Conservation (phyloP, 2,113 vertebrate species). For the Castor canadensis region DNA sequence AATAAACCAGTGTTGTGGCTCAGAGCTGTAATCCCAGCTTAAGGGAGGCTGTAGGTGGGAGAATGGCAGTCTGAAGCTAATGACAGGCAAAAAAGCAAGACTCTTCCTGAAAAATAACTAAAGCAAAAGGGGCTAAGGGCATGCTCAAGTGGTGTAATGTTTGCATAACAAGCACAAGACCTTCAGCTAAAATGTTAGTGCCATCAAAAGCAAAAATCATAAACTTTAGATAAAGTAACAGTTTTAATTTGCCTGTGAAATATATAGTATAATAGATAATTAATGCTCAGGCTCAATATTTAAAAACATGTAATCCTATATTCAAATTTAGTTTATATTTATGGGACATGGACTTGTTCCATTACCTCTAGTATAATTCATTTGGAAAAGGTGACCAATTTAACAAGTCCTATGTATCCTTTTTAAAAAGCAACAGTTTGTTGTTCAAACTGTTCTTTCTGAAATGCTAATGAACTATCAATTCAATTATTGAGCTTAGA, state of each 20-base stretch:
- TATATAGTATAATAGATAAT: not conserved
- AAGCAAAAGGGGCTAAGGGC: no score
- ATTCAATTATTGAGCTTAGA: slow-evolving; percentile 29
- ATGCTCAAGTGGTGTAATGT: no score
- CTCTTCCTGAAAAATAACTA: no score
- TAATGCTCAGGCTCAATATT: not conserved
- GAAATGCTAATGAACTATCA: slow-evolving; percentile 31
- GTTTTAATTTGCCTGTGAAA: slow-evolving; percentile 22
- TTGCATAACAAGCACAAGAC: no score
- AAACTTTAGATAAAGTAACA: slow-evolving; percentile 13
- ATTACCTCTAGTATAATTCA: slow-evolving; percentile 43
- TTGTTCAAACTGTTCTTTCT: slow-evolving; percentile 18
- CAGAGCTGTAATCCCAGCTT: no score
- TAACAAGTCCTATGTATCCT: not conserved
- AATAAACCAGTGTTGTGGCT: no score
- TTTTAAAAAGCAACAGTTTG: not conserved
- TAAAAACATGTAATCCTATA: not conserved
- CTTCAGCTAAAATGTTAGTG: no score
- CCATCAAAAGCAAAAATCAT: not conserved
- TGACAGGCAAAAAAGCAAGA: no score
- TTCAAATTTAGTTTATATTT: slow-evolving; percentile 6
- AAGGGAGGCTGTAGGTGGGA: no score
- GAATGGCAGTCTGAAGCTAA: no score
- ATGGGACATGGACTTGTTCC: not conserved
- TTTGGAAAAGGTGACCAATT: slow-evolving; percentile 11